phyloP scores from a whole-genome alignment of 1,140 invertebrate genomes.

The Spodoptera frugiperda region DNA sequence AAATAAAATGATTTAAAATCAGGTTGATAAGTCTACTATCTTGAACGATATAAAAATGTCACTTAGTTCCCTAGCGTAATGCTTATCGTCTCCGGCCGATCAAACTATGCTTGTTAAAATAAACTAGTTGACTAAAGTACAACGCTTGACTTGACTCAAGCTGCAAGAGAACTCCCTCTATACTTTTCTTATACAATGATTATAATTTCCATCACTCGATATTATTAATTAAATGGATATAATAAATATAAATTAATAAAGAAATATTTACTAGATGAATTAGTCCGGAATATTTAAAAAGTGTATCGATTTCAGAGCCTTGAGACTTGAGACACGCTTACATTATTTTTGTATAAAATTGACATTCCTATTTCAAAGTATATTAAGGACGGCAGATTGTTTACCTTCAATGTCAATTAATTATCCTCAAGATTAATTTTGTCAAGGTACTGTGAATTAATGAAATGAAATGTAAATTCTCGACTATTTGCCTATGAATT shows the following conservation, averaged over 20 bases:
- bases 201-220: no score
- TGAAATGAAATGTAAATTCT: background rate
- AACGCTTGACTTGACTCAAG: no score
- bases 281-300: background rate
- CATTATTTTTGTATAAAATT: background rate
- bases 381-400: constrained; percentile 15
- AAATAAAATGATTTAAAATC: no score
- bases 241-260: background rate
- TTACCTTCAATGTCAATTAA: constrained; percentile 18
- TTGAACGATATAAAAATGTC: no score
- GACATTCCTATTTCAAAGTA: constrained; percentile 9
- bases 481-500: background rate
- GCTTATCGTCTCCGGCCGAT: no score
- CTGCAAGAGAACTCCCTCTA: no score
- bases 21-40: no score
- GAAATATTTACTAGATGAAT: constrained; percentile 5
- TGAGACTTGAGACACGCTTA: background rate
- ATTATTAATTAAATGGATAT: no score
- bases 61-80: no score
- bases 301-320: background rate
- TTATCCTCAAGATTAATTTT: background rate
- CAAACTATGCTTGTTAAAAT: no score
- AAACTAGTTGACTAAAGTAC: no score
- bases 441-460: background rate
- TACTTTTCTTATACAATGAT: no score